A percentile compares a stretch with the other conserved stretches of the same genome.
These are phyloP conservation scores for Cynodonichthys magdalenae DNA, from an alignment of 2,797 vertebrate species.

Conservation along the genomic window DNA sequence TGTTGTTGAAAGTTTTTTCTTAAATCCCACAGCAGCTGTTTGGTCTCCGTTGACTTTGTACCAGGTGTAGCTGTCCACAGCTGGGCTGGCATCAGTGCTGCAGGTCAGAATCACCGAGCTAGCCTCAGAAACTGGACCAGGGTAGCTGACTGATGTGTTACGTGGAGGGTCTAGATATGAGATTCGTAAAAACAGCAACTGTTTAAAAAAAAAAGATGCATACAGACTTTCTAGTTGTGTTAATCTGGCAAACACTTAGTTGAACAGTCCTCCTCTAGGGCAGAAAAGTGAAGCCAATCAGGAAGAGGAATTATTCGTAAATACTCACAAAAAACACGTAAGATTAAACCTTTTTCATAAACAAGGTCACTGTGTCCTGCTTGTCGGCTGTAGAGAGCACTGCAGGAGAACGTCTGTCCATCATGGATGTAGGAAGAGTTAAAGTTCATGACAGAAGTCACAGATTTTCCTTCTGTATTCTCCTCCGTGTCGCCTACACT, in stretches of 20 bases:
- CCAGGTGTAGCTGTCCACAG: constrained; percentile 61
- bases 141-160: constrained; percentile 52
- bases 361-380: constrained; percentile 34
- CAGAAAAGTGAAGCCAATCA: neutral
- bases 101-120: constrained; percentile 62
- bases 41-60: constrained; percentile 50
- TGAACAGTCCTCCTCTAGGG: neutral
- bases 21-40: constrained; percentile 24
- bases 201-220: neutral
- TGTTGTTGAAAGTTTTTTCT: neutral
- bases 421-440: constrained; percentile 63
- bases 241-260: no score
- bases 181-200: neutral
- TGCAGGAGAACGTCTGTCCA: constrained; percentile 57
- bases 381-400: constrained; percentile 53
- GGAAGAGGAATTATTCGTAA: no score
- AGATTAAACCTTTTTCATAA: constrained; percentile 35
- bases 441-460: constrained; percentile 65
- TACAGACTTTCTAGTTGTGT: neutral
- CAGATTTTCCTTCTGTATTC: neutral
- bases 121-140: constrained; percentile 53
- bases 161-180: constrained; percentile 65
- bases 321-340: constrained; percentile 69
- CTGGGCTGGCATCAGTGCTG: constrained; percentile 58
- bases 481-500: constrained; percentile 46